These are phyloP conservation scores for Penaeus indicus DNA, from an alignment of 1,140 invertebrate genomes.

Conservation along the genomic window DNA sequence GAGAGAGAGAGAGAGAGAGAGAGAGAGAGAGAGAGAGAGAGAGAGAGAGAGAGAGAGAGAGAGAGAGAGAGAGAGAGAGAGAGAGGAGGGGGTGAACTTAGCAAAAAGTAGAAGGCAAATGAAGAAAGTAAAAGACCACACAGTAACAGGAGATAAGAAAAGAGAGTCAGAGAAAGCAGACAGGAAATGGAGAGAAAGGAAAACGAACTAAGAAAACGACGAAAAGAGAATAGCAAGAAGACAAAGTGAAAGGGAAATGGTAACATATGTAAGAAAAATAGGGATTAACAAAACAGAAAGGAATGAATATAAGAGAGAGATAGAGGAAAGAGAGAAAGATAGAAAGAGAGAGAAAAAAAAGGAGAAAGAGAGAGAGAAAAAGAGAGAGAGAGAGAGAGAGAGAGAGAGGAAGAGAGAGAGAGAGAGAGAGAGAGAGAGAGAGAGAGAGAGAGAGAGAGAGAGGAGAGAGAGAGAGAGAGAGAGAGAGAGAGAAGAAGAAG, in stretches of 20 bases:
- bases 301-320: not conserved
- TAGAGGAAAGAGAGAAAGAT: not conserved
- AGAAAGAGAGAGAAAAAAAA: constrained; percentile 1
- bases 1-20: constrained; percentile 5
- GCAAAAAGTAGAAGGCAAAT: no score
- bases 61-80: not conserved
- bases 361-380: not conserved
- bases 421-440: constrained; percentile 3
- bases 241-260: not conserved
- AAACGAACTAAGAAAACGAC: no score
- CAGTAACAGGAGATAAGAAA: no score
- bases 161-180: no score
- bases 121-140: no score
- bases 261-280: not conserved
- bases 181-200: no score
- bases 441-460: constrained; percentile 33
- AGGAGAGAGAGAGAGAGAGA: not conserved
- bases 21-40: constrained; percentile 15
- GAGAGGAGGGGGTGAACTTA: not conserved
- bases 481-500: not conserved
- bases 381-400: not conserved
- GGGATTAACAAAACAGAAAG: not conserved
- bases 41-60: not conserved
- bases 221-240: no score
- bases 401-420: not conserved